Evolutionary conservation across 1,140 invertebrate species (phyloP).

Genomic region (Trichonephila clavata): DNA sequence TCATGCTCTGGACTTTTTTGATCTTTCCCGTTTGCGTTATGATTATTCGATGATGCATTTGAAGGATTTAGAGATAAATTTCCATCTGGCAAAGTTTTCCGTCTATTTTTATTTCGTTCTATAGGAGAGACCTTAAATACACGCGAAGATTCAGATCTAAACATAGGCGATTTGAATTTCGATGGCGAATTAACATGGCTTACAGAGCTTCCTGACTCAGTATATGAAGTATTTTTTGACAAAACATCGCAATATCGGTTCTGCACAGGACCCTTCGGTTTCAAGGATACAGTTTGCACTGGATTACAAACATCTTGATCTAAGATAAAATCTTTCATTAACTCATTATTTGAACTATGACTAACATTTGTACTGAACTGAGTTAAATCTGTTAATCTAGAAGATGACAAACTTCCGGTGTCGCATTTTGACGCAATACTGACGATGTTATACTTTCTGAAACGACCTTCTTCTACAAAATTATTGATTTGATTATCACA

Average conservation of each 20-base stretch:
- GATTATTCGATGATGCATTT: not conserved
- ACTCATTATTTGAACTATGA: not conserved
- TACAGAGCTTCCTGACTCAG: not conserved
- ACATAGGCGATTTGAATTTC: slow-evolving; percentile 44
- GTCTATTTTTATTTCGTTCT: slow-evolving; percentile 28
- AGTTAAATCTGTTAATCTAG: not conserved
- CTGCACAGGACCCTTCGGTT: not conserved
- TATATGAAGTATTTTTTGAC: not conserved
- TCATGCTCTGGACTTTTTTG: slow-evolving; percentile 63
- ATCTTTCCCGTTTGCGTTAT: not conserved
- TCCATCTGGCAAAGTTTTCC: slow-evolving; percentile 69
- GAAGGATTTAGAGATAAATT: slow-evolving; percentile 10
- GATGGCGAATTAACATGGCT: not conserved
- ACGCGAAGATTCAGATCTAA: slow-evolving; percentile 59
- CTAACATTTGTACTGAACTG: not conserved
- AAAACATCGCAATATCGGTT: slow-evolving; percentile 4
- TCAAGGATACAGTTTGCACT: not conserved
- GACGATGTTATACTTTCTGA: not conserved
- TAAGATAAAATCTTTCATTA: not conserved
- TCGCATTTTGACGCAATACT: slow-evolving; percentile 4
- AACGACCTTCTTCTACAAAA: not conserved
- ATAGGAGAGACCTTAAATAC: slow-evolving; percentile 2
- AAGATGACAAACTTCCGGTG: not conserved
- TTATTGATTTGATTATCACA: not conserved
- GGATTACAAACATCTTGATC: not conserved